phyloP scores from a whole-genome alignment of 1,140 invertebrate species.

The Aphelinus certus region DNA sequence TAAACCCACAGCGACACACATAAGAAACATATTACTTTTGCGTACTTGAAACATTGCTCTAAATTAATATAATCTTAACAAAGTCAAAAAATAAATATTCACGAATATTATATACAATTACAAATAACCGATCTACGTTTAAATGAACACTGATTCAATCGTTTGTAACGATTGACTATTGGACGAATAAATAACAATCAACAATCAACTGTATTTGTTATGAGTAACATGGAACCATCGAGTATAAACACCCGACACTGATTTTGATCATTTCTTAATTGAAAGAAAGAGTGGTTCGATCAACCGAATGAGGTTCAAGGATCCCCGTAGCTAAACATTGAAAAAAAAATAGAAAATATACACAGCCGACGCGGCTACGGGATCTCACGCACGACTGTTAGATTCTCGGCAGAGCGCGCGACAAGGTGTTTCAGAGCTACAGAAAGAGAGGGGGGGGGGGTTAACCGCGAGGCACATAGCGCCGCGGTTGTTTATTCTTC shows the following conservation, averaged over 20 bases:
- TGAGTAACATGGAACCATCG: too few relatives aligned
- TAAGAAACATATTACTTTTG: constrained; percentile 56
- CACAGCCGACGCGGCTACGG: constrained; percentile 37
- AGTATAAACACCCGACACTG: too few relatives aligned
- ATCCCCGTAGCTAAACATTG: constrained; percentile 36
- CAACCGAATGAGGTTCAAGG: constrained; percentile 44
- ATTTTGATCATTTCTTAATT: too few relatives aligned
- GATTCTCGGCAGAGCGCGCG: too few relatives aligned
- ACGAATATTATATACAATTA: constrained; percentile 30
- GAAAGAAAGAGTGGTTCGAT: too few relatives aligned
- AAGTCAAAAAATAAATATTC: constrained; percentile 27
- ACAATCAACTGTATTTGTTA: too few relatives aligned
- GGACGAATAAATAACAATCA: constrained; percentile 27
- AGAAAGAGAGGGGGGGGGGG: too few relatives aligned
- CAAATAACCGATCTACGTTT: too few relatives aligned
- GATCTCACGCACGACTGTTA: constrained; percentile 41
- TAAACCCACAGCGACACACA: constrained; percentile 59
- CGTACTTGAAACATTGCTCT: constrained; percentile 48
- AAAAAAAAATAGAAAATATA: constrained; percentile 25
- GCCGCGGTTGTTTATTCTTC: neutral
- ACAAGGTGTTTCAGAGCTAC: too few relatives aligned
- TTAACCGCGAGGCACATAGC: neutral
- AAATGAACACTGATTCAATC: neutral
- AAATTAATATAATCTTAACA: constrained; percentile 26
- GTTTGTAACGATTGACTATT: constrained; percentile 9